phyloP scores from a whole-genome alignment of 2,888 invertebrate species.

The Torymus texanus region DNA sequence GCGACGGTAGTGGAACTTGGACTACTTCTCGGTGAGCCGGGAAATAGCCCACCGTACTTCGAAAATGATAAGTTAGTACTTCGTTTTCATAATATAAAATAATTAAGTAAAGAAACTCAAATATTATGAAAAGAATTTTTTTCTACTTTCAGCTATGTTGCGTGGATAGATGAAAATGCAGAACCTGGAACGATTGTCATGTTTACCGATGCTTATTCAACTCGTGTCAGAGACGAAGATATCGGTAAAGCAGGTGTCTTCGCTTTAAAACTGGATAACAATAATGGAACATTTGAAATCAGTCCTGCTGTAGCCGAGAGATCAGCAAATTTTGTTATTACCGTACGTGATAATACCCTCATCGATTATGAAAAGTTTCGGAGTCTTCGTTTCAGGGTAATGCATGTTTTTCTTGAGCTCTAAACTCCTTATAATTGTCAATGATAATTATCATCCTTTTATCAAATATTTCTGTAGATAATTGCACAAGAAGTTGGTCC shows the following conservation, averaged over 20 bases:
- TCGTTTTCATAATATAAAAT: constrained; percentile 24
- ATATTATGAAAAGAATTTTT: not conserved
- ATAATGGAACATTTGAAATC: constrained; percentile 93
- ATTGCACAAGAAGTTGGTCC: constrained; percentile 89
- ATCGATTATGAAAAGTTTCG: constrained; percentile 90
- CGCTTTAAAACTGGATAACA: constrained; percentile 84
- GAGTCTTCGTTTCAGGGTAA: constrained; percentile 85
- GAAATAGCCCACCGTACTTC: constrained; percentile 87
- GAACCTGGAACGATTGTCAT: constrained; percentile 86
- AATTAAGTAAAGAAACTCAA: too few species aligned
- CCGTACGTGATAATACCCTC: constrained; percentile 87
- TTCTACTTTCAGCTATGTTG: constrained; percentile 79
- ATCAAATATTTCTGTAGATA: constrained; percentile 77
- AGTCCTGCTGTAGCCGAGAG: constrained; percentile 88
- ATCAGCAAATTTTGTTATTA: constrained; percentile 86
- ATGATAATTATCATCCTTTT: not conserved
- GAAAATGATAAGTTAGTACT: constrained; percentile 83
- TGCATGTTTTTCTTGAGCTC: too few species aligned
- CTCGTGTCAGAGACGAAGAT: constrained; percentile 85
- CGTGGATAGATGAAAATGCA: constrained; percentile 87
- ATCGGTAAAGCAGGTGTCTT: constrained; percentile 90
- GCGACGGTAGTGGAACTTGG: constrained; percentile 89
- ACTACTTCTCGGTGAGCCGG: constrained; percentile 86
- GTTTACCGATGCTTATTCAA: constrained; percentile 84
- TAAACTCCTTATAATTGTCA: too few species aligned